phyloP scores from a whole-genome alignment of 2,113 vertebrate species.

The Xenopus laevis region DNA sequence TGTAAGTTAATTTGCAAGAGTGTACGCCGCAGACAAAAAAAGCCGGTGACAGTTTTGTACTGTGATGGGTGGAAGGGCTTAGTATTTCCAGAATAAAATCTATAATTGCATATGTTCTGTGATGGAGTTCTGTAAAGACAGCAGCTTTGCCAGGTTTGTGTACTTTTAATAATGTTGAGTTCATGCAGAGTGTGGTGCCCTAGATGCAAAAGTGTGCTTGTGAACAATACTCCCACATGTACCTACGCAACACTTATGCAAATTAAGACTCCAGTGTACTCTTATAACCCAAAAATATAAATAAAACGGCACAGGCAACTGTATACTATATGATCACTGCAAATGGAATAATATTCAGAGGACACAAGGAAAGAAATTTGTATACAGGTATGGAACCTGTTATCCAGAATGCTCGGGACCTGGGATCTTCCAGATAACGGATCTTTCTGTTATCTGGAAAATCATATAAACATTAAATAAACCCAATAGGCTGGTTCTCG shows the following conservation, averaged over 20 bases:
- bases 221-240: conserved; percentile 1
- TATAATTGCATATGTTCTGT: neutral
- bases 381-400: too few species aligned
- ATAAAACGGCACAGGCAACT: neutral
- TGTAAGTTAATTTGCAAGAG: conserved; percentile 25
- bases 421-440: too few species aligned
- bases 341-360: too few species aligned
- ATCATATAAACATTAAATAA: too few species aligned
- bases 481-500: too few species aligned
- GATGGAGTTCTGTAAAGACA: conserved; percentile 1
- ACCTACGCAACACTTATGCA: conserved; percentile 4
- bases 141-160: conserved; percentile 4
- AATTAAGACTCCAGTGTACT: neutral
- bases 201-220: neutral
- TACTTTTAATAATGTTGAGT: conserved; percentile 26
- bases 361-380: too few species aligned
- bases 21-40: neutral
- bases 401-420: too few species aligned
- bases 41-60: neutral
- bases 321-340: too few species aligned
- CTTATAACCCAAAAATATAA: neutral
- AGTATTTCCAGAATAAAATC: conserved; percentile 3
- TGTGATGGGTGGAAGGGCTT: conserved; percentile 9
- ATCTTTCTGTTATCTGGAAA: too few species aligned
- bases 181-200: conserved; percentile 22